Percentiles rank a stretch among this genome's conserved stretches.
Conservation (phyloP, 2,888 invertebrate species). For the Yponomeuta sedellus region DNA sequence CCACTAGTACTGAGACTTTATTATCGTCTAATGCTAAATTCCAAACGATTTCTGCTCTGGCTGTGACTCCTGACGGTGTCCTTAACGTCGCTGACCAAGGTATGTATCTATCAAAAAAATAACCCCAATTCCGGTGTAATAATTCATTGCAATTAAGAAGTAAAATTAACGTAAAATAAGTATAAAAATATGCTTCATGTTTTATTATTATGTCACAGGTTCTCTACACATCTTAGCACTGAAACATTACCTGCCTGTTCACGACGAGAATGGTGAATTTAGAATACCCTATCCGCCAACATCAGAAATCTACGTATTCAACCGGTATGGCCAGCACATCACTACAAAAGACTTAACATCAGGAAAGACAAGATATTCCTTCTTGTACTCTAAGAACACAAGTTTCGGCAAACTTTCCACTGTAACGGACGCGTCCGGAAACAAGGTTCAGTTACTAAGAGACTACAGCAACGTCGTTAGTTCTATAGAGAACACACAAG, state of each 20-base stretch:
- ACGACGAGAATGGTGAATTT: conserved; percentile 93
- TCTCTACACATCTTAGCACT: conserved; percentile 89
- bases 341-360: conserved; percentile 96
- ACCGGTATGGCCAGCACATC: conserved; percentile 96
- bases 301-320: conserved; percentile 95
- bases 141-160: background rate
- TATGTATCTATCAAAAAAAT: conserved; percentile 35
- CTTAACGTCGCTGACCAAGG: conserved; percentile 97
- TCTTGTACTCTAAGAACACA: conserved; percentile 97
- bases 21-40: conserved; percentile 94
- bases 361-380: conserved; percentile 95
- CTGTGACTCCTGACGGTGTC: conserved; percentile 97
- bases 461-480: conserved; percentile 95
- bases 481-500: conserved; percentile 95
- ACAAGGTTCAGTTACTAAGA: conserved; percentile 92
- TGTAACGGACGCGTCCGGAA: conserved; percentile 95
- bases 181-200: too few relatives aligned
- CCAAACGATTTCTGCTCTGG: conserved; percentile 90
- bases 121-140: background rate
- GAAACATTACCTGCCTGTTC: conserved; percentile 90
- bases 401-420: conserved; percentile 95
- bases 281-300: conserved; percentile 95
- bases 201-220: conserved; percentile 48
- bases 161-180: too few relatives aligned
- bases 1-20: conserved; percentile 88